A percentile compares a stretch with the other conserved stretches of the same genome.
phyloP scores from a whole-genome alignment of 2,113 vertebrate species.

The Grantiella picta region DNA sequence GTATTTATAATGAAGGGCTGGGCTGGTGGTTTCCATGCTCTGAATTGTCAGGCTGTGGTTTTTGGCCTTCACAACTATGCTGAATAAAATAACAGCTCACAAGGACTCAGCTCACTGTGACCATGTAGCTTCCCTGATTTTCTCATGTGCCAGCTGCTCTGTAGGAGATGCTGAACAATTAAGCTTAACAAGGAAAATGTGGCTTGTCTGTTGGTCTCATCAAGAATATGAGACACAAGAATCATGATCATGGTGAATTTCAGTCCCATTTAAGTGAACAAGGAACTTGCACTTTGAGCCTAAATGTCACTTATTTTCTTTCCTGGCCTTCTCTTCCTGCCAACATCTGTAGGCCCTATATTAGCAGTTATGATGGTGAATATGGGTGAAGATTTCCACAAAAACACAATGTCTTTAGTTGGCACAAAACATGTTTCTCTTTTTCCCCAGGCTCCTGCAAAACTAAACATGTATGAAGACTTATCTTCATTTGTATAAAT shows the following conservation, averaged over 20 bases:
- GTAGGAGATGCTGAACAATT: neutral
- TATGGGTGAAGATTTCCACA: neutral
- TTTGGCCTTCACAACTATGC: neutral
- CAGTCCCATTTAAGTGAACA: neutral
- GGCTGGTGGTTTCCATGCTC: neutral
- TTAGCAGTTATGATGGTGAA: neutral
- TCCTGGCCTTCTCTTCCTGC: neutral
- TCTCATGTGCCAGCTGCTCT: neutral
- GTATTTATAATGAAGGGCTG: neutral
- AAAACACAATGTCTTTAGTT: neutral
- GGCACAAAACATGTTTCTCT: neutral
- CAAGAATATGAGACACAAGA: neutral
- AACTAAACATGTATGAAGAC: slow-evolving; percentile 22
- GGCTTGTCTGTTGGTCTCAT: neutral
- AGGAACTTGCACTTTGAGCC: neutral
- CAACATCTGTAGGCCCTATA: neutral
- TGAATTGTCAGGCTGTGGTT: neutral
- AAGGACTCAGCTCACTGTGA: neutral
- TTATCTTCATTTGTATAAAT: slow-evolving; percentile 20
- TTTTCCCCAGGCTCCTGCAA: slow-evolving; percentile 4
- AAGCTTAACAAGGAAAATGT: neutral
- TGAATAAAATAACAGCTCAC: neutral
- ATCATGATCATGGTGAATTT: neutral
- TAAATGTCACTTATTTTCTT: neutral
- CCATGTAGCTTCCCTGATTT: neutral